Evolutionary conservation across 2,113 vertebrate genomes (phyloP).

Genomic region (Gnathonemus echidnorhynchus): DNA sequence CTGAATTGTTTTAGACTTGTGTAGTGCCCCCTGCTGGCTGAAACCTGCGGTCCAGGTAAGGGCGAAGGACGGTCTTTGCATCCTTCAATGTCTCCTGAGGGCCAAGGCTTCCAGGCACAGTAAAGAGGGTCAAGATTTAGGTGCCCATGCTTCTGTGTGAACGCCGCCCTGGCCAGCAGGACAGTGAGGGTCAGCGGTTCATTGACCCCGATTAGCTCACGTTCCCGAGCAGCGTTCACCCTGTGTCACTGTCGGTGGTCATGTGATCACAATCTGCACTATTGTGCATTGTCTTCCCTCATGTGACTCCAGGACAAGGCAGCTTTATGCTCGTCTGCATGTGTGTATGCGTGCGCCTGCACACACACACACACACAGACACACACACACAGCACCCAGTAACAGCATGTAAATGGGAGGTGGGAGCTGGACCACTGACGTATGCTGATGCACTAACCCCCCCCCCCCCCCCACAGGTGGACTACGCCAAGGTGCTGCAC

Average conservation of each 20-base stretch:
- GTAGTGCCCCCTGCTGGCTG: neutral
- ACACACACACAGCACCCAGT: neutral
- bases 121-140: neutral
- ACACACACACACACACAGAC: neutral
- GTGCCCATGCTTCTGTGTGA: neutral
- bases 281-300: constrained; percentile 18
- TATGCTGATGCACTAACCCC: neutral
- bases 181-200: neutral
- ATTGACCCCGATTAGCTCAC: neutral
- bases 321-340: neutral
- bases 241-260: neutral
- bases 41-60: neutral
- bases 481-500: constrained; percentile 76
- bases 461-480: constrained; percentile 55
- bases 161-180: neutral
- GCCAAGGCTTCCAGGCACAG: neutral
- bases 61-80: neutral
- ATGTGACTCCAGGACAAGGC: constrained; percentile 12
- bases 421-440: neutral
- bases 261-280: constrained; percentile 14
- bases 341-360: neutral
- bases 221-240: neutral
- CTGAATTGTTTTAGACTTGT: neutral
- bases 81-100: neutral
- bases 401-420: neutral